Percentiles rank a stretch among this genome's conserved stretches.
Conservation (phyloP, 2,797 vertebrate species). For the Ptychadena robeensis region DNA sequence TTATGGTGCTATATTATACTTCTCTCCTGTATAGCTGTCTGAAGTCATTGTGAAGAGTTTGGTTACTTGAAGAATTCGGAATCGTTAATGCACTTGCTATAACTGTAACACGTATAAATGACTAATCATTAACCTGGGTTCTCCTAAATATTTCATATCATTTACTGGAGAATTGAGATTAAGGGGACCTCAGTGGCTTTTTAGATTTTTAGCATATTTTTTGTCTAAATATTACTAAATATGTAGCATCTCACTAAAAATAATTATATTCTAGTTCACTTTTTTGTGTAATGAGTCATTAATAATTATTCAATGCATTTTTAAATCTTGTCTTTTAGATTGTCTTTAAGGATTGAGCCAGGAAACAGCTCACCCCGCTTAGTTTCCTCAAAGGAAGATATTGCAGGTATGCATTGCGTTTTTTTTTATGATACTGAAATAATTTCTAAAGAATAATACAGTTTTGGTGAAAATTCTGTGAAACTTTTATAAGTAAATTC, state of each 20-base stretch:
- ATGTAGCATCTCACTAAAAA: no score
- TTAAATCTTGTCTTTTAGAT: constrained; percentile 74
- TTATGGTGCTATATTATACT: background rate
- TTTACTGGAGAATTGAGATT: no score
- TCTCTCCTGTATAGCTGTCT: background rate
- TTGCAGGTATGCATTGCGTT: constrained; percentile 81
- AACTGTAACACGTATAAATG: no score
- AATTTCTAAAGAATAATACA: no score
- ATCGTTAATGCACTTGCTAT: background rate
- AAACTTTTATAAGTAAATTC: no score
- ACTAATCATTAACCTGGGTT: no score
- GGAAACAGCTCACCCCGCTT: constrained; percentile 90
- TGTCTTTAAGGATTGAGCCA: constrained; percentile 92
- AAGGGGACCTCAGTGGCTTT: background rate
- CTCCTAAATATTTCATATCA: no score
- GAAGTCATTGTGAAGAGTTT: background rate
- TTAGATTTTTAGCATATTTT: no score
- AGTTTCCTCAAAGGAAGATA: constrained; percentile 92
- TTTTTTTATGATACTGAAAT: no score
- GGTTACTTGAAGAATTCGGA: background rate
- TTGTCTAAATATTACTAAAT: no score
- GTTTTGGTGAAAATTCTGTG: no score
- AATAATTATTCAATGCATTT: background rate
- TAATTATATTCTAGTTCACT: no score
- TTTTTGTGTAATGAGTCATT: background rate